Evolutionary conservation across 2,113 vertebrate genomes (phyloP).

Genomic region (Monarcha castaneiventris): DNA sequence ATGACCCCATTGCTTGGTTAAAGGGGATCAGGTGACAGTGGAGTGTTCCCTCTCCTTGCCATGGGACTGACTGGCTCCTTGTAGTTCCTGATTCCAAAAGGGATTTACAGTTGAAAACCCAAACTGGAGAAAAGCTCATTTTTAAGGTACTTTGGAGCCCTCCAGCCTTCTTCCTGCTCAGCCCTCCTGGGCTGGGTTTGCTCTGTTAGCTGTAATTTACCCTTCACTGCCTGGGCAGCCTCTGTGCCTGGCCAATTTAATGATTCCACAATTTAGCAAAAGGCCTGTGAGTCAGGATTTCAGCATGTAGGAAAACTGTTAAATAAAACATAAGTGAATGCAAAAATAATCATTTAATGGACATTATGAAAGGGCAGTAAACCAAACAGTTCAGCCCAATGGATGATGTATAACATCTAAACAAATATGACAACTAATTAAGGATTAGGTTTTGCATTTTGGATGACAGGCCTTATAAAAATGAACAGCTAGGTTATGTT

Average conservation of each 20-base stretch:
- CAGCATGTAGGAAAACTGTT: not conserved
- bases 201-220: not conserved
- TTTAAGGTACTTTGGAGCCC: not conserved
- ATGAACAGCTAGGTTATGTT: constrained; percentile 39
- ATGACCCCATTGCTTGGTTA: not conserved
- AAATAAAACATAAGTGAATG: constrained; percentile 36
- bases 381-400: not conserved
- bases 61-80: not conserved
- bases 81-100: not conserved
- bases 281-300: not conserved
- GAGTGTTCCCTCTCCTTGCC: not conserved
- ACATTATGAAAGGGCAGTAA: constrained; percentile 31
- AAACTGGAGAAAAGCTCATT: not conserved
- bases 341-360: constrained; percentile 29
- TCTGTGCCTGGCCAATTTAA: not conserved
- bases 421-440: constrained; percentile 64
- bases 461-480: constrained; percentile 42
- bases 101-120: not conserved
- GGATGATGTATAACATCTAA: constrained; percentile 48
- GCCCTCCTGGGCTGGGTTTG: not conserved
- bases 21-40: fast-evolving
- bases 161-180: not conserved
- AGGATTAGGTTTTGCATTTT: constrained; percentile 40
- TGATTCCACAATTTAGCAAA: not conserved
- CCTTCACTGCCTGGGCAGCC: not conserved